Evolutionary conservation across 2,113 vertebrate genomes (phyloP).

Genomic region (Scalopus aquaticus): DNA sequence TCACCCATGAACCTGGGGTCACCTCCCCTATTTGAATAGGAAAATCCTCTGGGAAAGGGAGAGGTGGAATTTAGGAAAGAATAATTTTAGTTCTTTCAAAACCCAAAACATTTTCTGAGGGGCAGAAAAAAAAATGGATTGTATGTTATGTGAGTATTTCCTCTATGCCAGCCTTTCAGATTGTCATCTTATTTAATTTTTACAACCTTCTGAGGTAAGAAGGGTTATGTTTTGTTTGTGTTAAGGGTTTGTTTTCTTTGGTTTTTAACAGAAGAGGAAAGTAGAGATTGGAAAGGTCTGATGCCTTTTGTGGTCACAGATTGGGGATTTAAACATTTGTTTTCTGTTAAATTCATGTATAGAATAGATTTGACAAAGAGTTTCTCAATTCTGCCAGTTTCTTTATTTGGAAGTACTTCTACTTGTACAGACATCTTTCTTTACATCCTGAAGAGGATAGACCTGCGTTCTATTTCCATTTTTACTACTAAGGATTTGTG

Average conservation of each 20-base stretch:
- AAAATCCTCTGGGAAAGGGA: not conserved
- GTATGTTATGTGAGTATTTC: not conserved
- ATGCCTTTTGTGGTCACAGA: not conserved
- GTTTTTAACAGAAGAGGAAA: not conserved
- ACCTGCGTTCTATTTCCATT: not conserved
- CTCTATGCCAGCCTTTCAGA: not conserved
- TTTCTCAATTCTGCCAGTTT: not conserved
- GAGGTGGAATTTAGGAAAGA: not conserved
- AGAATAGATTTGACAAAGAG: not conserved
- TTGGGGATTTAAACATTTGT: not conserved
- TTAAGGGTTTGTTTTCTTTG: not conserved
- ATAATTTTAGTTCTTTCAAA: not conserved
- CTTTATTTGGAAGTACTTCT: constrained; percentile 32
- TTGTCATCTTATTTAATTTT: not conserved
- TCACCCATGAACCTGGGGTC: not conserved
- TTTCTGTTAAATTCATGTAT: not conserved
- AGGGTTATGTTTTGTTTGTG: not conserved
- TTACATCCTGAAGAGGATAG: not conserved
- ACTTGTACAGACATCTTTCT: not conserved
- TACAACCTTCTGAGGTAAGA: not conserved
- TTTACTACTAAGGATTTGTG: not conserved
- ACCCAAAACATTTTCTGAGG: not conserved
- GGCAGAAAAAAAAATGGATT: not conserved
- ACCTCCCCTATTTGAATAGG: not conserved
- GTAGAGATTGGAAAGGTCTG: not conserved